Evolutionary conservation across 64 coral and sea anemone genomes (phyloP).

Genomic region (Pachyseris speciosa): DNA sequence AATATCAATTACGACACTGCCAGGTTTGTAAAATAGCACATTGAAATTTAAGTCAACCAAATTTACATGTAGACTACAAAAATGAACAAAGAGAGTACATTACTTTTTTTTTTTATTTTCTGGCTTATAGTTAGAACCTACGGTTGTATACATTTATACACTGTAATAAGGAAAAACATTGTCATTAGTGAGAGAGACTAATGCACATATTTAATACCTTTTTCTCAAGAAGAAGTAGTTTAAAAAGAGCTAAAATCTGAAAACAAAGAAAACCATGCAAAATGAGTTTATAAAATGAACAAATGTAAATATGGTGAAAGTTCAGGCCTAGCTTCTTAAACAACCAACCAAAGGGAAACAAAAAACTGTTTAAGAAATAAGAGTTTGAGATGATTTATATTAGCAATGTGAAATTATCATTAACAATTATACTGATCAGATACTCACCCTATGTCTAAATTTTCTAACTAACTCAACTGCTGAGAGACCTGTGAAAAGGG

Average conservation of each 20-base stretch:
- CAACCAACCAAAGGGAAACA: no score
- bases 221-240: conserved; percentile 67
- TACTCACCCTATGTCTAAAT: conserved; percentile 69
- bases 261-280: conserved; percentile 9
- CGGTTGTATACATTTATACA: no score
- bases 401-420: no score
- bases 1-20: no score
- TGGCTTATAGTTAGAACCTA: no score
- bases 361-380: background rate
- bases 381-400: background rate
- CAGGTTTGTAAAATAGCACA: background rate
- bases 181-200: background rate
- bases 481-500: conserved; percentile 51
- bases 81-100: no score
- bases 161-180: no score
- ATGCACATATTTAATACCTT: conserved; percentile 14
- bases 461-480: conserved; percentile 39
- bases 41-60: background rate
- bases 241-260: conserved; percentile 72
- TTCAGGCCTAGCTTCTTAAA: no score
- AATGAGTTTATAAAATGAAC: background rate
- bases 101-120: no score
- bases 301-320: no score
- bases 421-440: no score
- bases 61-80: no score